Percentiles rank a stretch among this genome's conserved stretches.
phyloP scores from a whole-genome alignment of 2,113 vertebrate species.

The Tautogolabrus adspersus region DNA sequence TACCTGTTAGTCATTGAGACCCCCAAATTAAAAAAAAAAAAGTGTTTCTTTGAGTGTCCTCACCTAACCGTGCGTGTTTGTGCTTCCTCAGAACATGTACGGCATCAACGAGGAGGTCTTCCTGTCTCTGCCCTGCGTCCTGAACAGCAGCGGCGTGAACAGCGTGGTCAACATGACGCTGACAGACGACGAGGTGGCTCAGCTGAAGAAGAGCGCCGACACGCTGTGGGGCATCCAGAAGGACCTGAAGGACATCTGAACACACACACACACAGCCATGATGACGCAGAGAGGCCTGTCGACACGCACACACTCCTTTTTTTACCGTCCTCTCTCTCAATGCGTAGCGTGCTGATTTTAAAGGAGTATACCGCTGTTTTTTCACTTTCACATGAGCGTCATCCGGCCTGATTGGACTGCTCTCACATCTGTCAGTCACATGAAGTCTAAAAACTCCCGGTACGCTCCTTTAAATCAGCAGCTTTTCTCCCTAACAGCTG shows the following conservation, averaged over 20 bases:
- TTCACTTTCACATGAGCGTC: not conserved
- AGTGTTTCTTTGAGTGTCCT: not conserved
- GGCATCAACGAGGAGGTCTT: conserved; percentile 94
- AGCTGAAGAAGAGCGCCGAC: conserved; percentile 92
- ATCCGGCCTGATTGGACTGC: not conserved
- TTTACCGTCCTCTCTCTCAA: not conserved
- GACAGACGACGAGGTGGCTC: conserved; percentile 88
- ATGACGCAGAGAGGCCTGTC: conserved; percentile 15
- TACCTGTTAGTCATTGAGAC: not conserved
- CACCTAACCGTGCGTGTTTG: not conserved
- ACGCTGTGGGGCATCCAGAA: conserved; percentile 96
- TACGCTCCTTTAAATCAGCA: conserved; percentile 15
- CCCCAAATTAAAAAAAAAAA: not conserved
- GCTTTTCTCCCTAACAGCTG: not conserved
- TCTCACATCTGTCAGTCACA: not conserved
- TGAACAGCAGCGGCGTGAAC: conserved; percentile 87
- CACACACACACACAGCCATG: not conserved
- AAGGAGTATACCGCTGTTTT: conserved; percentile 38
- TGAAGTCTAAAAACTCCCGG: not conserved
- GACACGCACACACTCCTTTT: conserved; percentile 9
- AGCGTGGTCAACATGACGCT: conserved; percentile 96
- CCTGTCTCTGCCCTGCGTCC: conserved; percentile 93
- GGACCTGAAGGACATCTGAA: conserved; percentile 92
- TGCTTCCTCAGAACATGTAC: conserved; percentile 87
- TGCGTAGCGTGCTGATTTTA: conserved; percentile 1